Base-by-base conservation (phyloP, 64 coral and sea anemone species). In the Dendronephthya gigantea region DNA sequence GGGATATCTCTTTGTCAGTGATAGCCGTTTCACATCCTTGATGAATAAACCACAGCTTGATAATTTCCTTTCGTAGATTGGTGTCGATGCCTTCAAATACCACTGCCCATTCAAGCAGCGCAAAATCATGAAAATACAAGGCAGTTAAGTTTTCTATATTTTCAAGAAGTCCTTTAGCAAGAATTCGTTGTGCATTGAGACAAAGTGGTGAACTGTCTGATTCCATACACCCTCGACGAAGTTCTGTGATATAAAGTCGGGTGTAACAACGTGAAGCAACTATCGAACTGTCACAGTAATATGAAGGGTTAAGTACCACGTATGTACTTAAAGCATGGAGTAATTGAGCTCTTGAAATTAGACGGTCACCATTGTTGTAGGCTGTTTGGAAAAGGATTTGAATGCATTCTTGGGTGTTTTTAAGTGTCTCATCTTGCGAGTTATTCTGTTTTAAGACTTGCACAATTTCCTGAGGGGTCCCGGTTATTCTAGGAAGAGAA, bases 101-200 rank as follows among this genome's bases (percentile, higher is more conserved):
- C 83, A 90, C 74, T 19, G 72, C 56, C 84, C 90, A 83, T 38
- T 85, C 17, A 56, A 16, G 87, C 90, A 41, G 13, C 81, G 30
- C 29, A 39, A 86, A 50, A 82, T 79, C 72, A 8, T 79, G 72
- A 34, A 79, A 79, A 79, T 79, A 79, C 72, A 29, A 34, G 15
- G 37, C 0, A 33, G 2, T 13, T 79, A 86, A 37, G 28, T 79
- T 79, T 35, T 79, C 72, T 29, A 79, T 35, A 12, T 62, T 62
- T 5, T 10, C 36, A 14, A 39, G 29, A 35, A 79, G 30, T 79
- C 32, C 72, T 28, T 79, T 33, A 79, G 72, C 72, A 4, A 79
- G 27, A 19, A 79, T 34, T 36, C 30, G 72, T 79, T 79, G 32
- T 2, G 72, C 72, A 12, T 79, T 79, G 32, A 16, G 11, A 19